These are phyloP conservation scores for Toxostoma redivivum DNA, from an alignment of 2,113 vertebrate species.

Conservation along the genomic window DNA sequence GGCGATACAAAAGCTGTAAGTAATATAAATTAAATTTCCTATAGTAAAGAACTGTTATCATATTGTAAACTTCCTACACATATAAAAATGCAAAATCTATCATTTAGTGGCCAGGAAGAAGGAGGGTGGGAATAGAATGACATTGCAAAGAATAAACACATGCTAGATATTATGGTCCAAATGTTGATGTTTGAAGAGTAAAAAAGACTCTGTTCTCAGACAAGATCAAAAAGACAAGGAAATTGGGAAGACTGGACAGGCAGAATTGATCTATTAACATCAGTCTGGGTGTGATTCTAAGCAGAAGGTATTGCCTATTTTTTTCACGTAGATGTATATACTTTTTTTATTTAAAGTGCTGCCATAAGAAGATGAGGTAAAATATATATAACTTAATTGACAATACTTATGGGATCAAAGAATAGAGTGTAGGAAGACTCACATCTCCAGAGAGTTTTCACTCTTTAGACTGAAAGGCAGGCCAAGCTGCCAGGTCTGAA, in stretches of 20 bases:
- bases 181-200: background rate
- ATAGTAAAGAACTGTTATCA: background rate
- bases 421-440: background rate
- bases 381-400: background rate
- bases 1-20: background rate
- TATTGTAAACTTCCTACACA: background rate
- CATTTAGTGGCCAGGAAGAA: background rate
- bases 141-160: background rate
- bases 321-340: background rate
- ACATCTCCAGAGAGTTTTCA: background rate
- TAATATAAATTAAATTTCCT: background rate
- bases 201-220: background rate
- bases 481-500: background rate
- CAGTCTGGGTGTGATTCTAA: background rate
- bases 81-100: background rate
- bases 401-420: background rate
- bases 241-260: background rate
- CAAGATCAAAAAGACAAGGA: background rate
- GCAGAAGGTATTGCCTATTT: background rate
- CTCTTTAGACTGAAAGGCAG: background rate
- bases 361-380: background rate
- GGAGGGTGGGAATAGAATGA: background rate
- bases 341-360: background rate
- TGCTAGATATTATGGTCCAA: background rate
- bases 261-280: background rate